phyloP scores from a whole-genome alignment of 92 coral and sea anemone species.

The Phenganax stokvisi region DNA sequence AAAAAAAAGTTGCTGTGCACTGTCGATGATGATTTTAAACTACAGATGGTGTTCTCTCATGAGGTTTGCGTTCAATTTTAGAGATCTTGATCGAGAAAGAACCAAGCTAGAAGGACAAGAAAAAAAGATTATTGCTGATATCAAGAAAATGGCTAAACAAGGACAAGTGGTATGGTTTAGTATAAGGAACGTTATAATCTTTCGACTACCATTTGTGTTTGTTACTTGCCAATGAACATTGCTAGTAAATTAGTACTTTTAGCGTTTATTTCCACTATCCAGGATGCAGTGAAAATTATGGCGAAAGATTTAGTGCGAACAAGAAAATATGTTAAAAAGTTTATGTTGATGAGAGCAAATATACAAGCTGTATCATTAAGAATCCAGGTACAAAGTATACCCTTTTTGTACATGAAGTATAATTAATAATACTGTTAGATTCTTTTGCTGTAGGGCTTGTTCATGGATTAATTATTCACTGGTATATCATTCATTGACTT shows the following conservation, averaged over 20 bases:
- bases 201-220: not conserved
- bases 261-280: not conserved
- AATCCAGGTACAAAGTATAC: constrained; percentile 58
- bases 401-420: too few relatives aligned
- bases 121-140: constrained; percentile 90
- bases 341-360: constrained; percentile 92
- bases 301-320: constrained; percentile 97
- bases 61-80: constrained; percentile 19
- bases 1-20: not conserved
- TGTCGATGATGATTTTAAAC: too few relatives aligned
- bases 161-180: constrained; percentile 79
- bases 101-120: constrained; percentile 79
- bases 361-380: constrained; percentile 94
- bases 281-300: constrained; percentile 99
- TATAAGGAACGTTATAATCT: too few relatives aligned
- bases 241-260: not conserved
- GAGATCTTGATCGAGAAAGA: constrained; percentile 95
- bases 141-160: constrained; percentile 86
- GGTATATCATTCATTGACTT: not conserved
- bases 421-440: not conserved
- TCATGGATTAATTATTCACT: not conserved
- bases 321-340: constrained; percentile 89
- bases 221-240: not conserved
- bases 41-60: too few relatives aligned
- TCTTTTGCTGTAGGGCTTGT: not conserved